Percentiles rank a stretch among this genome's conserved stretches.
Evolutionary conservation across 2,888 invertebrate species (phyloP).

Genomic region (Pegoplata infirma): DNA sequence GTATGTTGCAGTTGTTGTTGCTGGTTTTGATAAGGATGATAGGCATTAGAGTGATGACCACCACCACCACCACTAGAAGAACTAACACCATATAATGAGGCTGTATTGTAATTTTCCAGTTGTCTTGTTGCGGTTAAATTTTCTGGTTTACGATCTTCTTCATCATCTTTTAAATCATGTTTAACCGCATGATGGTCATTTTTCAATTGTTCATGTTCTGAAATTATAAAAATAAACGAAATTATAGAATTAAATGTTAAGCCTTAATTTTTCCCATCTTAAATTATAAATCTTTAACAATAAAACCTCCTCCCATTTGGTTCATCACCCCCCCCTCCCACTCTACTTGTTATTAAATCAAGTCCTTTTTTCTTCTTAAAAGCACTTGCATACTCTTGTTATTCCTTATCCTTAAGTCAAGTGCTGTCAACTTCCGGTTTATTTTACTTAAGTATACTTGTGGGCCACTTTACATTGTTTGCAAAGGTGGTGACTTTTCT

Average conservation of each 20-base stretch:
- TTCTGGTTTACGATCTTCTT: slow-evolving; percentile 84
- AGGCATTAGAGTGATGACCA: slow-evolving; percentile 65
- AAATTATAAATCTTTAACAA: slow-evolving; percentile 25
- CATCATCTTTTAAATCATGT: slow-evolving; percentile 81
- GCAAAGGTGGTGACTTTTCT: slow-evolving; percentile 31
- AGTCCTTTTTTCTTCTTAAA: too few relatives aligned
- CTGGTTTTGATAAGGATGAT: slow-evolving; percentile 76
- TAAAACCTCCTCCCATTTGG: background rate
- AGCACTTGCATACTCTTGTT: slow-evolving; percentile 26
- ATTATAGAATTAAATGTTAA: slow-evolving; percentile 2
- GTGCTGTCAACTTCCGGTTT: slow-evolving; percentile 70
- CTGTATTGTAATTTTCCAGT: slow-evolving; percentile 60
- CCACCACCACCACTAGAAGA: slow-evolving; percentile 26
- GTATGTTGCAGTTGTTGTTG: slow-evolving; percentile 75
- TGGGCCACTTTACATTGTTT: slow-evolving; percentile 23
- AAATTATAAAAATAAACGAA: slow-evolving; percentile 31
- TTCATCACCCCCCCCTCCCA: background rate
- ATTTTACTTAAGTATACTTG: slow-evolving; percentile 49
- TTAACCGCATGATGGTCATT: slow-evolving; percentile 66
- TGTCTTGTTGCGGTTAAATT: slow-evolving; percentile 66
- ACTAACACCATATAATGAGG: slow-evolving; percentile 54
- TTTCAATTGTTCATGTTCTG: slow-evolving; percentile 58
- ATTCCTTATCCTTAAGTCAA: slow-evolving; percentile 50
- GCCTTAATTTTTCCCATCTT: background rate
- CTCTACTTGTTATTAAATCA: background rate